A percentile compares a stretch with the other conserved stretches of the same genome.
Evolutionary conservation across 2,888 invertebrate species (phyloP).

Genomic region (Eristalinus sepulchralis): DNA sequence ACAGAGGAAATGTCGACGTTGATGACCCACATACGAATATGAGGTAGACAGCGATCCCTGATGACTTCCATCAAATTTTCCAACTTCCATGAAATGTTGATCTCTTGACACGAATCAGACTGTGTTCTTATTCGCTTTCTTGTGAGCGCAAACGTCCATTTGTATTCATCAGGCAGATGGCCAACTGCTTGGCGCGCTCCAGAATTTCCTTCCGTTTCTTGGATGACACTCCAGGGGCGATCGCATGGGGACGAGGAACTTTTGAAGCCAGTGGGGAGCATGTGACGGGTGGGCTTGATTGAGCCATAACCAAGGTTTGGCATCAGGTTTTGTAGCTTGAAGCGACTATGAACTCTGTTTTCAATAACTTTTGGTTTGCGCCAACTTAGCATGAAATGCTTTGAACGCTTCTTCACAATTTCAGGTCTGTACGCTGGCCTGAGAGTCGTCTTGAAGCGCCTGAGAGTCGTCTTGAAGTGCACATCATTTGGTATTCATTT

Average conservation of each 20-base stretch:
- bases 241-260: slow-evolving; percentile 97
- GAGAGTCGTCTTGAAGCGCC: slow-evolving; percentile 91
- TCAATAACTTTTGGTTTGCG: slow-evolving; percentile 99
- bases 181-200: slow-evolving; percentile 97
- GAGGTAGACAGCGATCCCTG: too few species aligned
- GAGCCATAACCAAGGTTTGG: slow-evolving; percentile 99
- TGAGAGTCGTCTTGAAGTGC: too few species aligned
- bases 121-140: slow-evolving; percentile 96
- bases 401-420: slow-evolving; percentile 98
- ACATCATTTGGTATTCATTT: too few species aligned
- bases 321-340: slow-evolving; percentile 99
- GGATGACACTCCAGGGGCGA: slow-evolving; percentile 98
- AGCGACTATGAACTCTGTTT: slow-evolving; percentile 98
- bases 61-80: too few species aligned
- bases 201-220: slow-evolving; percentile 98
- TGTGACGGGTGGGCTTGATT: slow-evolving; percentile 95
- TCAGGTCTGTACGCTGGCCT: slow-evolving; percentile 93
- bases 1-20: too few species aligned
- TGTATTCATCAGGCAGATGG: slow-evolving; percentile 97
- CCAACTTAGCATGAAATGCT: slow-evolving; percentile 99
- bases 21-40: too few species aligned
- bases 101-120: too few species aligned
- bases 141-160: slow-evolving; percentile 98
- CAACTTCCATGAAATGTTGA: too few species aligned
- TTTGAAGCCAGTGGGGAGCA: slow-evolving; percentile 99